phyloP scores from a whole-genome alignment of 2,113 vertebrate genomes.

The Kryptolebias marmoratus region DNA sequence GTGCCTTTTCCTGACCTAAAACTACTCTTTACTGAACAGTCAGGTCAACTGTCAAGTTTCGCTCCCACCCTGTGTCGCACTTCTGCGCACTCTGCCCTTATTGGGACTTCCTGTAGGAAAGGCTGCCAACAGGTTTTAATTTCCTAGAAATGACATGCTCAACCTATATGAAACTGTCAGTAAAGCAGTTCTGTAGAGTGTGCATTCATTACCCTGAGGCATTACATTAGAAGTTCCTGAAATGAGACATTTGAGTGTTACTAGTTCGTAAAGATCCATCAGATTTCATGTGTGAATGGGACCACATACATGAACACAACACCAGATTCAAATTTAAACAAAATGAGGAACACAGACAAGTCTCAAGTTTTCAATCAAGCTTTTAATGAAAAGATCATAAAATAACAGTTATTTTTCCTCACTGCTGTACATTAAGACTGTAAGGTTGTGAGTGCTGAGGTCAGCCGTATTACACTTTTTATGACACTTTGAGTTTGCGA shows the following conservation, averaged over 20 bases:
- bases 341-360: slow-evolving; percentile 25
- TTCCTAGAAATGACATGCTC: slow-evolving; percentile 1
- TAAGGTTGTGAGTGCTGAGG: slow-evolving; percentile 95
- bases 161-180: background rate
- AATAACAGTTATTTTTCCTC: slow-evolving; percentile 94
- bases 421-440: slow-evolving; percentile 99
- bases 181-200: slow-evolving; percentile 6
- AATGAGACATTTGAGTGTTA: background rate
- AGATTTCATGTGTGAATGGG: slow-evolving; percentile 1
- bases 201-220: slow-evolving; percentile 16
- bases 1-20: too few species aligned
- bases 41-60: background rate
- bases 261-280: slow-evolving; percentile 1
- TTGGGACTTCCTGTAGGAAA: slow-evolving; percentile 1
- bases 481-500: slow-evolving; percentile 88
- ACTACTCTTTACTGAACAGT: background rate
- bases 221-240: slow-evolving; percentile 21
- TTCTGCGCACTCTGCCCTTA: background rate
- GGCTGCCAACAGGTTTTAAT: slow-evolving; percentile 20
- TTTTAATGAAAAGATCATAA: slow-evolving; percentile 99
- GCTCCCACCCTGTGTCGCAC: background rate
- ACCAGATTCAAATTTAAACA: background rate
- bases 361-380: slow-evolving; percentile 91
- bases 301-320: background rate
- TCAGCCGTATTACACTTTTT: slow-evolving; percentile 86